Conservation (phyloP, 2,888 invertebrate genomes). For the Chymomyza caudatula region DNA sequence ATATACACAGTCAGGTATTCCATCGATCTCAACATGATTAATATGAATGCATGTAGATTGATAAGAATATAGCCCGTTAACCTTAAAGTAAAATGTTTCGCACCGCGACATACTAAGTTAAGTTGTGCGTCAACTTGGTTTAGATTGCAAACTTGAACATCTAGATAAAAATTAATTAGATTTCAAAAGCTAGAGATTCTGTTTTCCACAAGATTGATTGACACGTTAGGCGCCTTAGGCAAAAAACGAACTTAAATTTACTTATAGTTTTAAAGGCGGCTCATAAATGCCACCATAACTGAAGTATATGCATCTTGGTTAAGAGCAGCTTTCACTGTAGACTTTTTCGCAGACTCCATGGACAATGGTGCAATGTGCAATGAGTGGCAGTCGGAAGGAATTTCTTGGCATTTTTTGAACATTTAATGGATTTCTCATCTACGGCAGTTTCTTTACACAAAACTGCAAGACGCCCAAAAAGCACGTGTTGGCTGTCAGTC, state of each 20-base stretch:
- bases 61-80: no score
- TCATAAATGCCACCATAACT: background rate
- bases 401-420: slow-evolving; percentile 1
- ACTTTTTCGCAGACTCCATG: background rate
- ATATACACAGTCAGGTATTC: no score
- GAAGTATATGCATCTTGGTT: background rate
- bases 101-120: no score
- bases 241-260: background rate
- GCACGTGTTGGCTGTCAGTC: slow-evolving; percentile 59
- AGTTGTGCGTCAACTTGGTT: no score
- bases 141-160: no score
- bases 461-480: slow-evolving; percentile 7
- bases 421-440: slow-evolving; percentile 2
- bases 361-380: background rate
- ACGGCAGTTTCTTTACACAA: background rate
- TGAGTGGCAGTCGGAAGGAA: slow-evolving; percentile 2
- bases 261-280: background rate
- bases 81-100: no score
- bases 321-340: background rate
- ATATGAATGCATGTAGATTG: no score
- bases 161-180: no score
- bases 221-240: background rate
- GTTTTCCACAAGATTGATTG: background rate
- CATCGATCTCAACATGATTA: no score
- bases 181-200: no score